These are phyloP conservation scores for Varanus salvator DNA, from an alignment of 2,113 vertebrate genomes.

Conservation along the genomic window DNA sequence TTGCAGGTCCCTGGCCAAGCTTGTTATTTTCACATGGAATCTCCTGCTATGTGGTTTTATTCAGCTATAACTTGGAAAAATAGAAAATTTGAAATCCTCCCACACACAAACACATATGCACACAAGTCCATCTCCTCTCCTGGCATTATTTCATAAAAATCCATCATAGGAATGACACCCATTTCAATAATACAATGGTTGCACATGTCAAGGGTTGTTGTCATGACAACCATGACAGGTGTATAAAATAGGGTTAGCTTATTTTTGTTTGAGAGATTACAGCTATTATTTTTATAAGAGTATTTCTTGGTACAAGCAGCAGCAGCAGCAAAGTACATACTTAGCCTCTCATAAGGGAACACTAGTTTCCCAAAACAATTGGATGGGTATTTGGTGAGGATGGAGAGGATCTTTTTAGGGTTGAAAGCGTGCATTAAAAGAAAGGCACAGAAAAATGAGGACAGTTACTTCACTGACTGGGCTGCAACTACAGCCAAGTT, in stretches of 20 bases:
- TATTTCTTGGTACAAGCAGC: conserved; percentile 38
- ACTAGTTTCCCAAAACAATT: conserved; percentile 31
- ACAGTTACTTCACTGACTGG: no score
- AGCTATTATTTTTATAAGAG: conserved; percentile 49
- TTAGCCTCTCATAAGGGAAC: conserved; percentile 4
- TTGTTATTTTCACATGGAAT: conserved; percentile 17
- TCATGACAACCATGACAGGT: conserved; percentile 69
- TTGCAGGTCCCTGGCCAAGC: background rate
- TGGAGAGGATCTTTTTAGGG: background rate
- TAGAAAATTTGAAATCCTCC: conserved; percentile 49
- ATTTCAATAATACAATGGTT: conserved; percentile 55
- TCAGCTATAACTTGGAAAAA: conserved; percentile 47
- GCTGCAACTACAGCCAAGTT: background rate
- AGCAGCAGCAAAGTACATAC: background rate
- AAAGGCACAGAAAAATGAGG: background rate
- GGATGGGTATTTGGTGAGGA: background rate
- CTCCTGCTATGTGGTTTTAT: conserved; percentile 11
- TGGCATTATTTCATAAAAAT: conserved; percentile 58
- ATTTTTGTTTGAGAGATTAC: conserved; percentile 65
- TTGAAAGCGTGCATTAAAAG: background rate
- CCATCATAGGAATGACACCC: conserved; percentile 53
- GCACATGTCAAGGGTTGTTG: conserved; percentile 66
- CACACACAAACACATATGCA: conserved; percentile 16
- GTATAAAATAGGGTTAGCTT: conserved; percentile 27
- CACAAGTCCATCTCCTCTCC: background rate